Base-by-base conservation (phyloP, 2,888 invertebrate species). In the Hirudinaria manillensis region DNA sequence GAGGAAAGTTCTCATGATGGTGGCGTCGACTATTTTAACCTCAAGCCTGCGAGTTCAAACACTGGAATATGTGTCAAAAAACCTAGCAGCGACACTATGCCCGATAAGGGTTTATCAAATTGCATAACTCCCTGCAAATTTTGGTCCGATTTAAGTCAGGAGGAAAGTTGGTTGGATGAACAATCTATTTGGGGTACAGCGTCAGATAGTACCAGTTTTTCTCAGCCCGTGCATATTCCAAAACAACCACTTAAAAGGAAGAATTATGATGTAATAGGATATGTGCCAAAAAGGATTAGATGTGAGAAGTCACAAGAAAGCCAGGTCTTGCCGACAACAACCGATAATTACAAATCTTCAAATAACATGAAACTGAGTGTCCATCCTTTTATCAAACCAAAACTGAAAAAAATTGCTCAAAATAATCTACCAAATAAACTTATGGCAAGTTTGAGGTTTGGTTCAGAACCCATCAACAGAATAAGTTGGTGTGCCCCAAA, bases 401-500 rank as follows among this genome's bases (percentile, higher is more conserved):
- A 19, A 2, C n/a, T 53, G 19, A 19, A n/a, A 4, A 72, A 72
- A 55, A 27, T 19, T 21, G 21, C 29, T 19, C 24, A 16, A 3
- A 45, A 67, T 51, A 38, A 29, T 53, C 29, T 65, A 10, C 76
- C 76, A 45, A 34, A 51, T 7, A 76, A 73, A 70, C 29, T 55
- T 1, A n/a, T 65, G 21, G 27, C 24, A 45, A 34, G 51, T 21
- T 75, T 72, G 21, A 29, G 55, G 19, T 67, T 79, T n/a, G 83
- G 84, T 79, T 76, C 74, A 67, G 81, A 82, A 53, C 80, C 78
- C 13, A 79, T 83, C 10, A 84, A 82, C 75, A 80, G 82, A 77
- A 72, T 85, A 16, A 79, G 80, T 74, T 85, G 85, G 85, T 81
- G 82, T 74, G 27, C 27, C 56, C 72, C 81, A 51, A 76, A 80